phyloP scores from a whole-genome alignment of 1,140 invertebrate species.

The Brachystomella parvula region DNA sequence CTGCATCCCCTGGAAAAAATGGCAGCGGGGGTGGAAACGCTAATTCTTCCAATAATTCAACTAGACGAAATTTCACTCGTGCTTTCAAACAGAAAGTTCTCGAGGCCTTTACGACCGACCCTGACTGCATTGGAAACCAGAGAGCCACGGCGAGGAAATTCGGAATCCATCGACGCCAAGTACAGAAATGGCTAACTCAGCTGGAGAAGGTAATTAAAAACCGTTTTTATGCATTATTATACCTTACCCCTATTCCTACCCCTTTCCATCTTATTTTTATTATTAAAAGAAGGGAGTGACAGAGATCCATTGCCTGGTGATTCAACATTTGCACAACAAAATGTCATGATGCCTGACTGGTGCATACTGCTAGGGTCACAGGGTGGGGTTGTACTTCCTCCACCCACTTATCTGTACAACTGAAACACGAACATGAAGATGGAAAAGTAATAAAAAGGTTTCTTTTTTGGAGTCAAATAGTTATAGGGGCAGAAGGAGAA shows the following conservation, averaged over 20 bases:
- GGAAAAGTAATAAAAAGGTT: slow-evolving; percentile 1
- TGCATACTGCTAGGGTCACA: not conserved
- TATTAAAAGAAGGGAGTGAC: not conserved
- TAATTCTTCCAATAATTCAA: not conserved
- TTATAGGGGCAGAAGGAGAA: not conserved
- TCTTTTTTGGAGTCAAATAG: slow-evolving; percentile 5
- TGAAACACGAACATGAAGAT: not conserved
- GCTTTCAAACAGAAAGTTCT: slow-evolving; percentile 77
- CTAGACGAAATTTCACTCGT: slow-evolving; percentile 66
- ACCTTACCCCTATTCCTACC: too few relatives aligned
- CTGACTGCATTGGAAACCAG: slow-evolving; percentile 75
- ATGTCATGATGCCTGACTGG: not conserved
- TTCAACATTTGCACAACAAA: not conserved
- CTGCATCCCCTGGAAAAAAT: not conserved
- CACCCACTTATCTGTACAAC: not conserved
- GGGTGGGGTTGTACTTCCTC: not conserved
- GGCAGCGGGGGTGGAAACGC: slow-evolving; percentile 11
- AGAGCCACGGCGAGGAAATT: slow-evolving; percentile 76
- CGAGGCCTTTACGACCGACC: slow-evolving; percentile 70
- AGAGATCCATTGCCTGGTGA: too few relatives aligned
- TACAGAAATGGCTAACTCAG: slow-evolving; percentile 75
- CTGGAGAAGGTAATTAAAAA: slow-evolving; percentile 16
- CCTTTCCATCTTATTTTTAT: not conserved
- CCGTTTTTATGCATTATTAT: too few relatives aligned
- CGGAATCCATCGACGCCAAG: slow-evolving; percentile 72